These are phyloP conservation scores for Labrus mixtus DNA, from an alignment of 2,113 vertebrate genomes.

Conservation along the genomic window DNA sequence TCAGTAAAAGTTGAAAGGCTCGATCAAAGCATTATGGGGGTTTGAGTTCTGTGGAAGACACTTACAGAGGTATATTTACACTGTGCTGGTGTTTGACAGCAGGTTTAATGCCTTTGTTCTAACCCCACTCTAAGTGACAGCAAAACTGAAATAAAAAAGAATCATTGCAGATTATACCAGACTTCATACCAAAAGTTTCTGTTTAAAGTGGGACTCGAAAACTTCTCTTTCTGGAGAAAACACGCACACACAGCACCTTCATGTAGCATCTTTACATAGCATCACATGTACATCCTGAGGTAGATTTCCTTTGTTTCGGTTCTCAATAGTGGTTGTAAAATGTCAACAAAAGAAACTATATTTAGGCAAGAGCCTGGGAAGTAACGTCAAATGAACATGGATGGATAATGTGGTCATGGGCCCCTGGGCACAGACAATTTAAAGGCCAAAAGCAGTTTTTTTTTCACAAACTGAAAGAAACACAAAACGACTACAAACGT, in stretches of 20 bases:
- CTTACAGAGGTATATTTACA: slow-evolving; percentile 65
- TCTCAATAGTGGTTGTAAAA: slow-evolving; percentile 80
- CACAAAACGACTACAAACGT: neutral
- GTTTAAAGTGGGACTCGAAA: slow-evolving; percentile 40
- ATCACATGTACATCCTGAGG: slow-evolving; percentile 87
- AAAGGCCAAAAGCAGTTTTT: neutral
- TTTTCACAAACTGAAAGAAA: neutral
- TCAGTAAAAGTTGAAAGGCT: slow-evolving; percentile 42
- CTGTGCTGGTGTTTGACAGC: slow-evolving; percentile 70
- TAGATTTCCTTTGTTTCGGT: slow-evolving; percentile 87
- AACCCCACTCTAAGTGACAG: slow-evolving; percentile 35
- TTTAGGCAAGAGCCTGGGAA: slow-evolving; percentile 42
- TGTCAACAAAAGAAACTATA: slow-evolving; percentile 70
- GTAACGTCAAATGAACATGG: slow-evolving; percentile 38
- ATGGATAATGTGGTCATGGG: slow-evolving; percentile 7
- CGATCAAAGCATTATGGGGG: slow-evolving; percentile 46
- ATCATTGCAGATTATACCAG: slow-evolving; percentile 5
- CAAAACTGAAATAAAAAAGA: slow-evolving; percentile 4
- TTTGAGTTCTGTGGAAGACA: slow-evolving; percentile 42
- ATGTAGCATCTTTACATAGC: slow-evolving; percentile 56
- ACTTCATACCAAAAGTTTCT: slow-evolving; percentile 22
- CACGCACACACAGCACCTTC: slow-evolving; percentile 64
- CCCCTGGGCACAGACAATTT: neutral
- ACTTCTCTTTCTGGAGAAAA: slow-evolving; percentile 55
- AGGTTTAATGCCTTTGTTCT: slow-evolving; percentile 58